A percentile compares a stretch with the other conserved stretches of the same genome.
These are phyloP conservation scores for Bovichtus variegatus DNA, from an alignment of 2,797 vertebrate genomes.

Conservation along the genomic window DNA sequence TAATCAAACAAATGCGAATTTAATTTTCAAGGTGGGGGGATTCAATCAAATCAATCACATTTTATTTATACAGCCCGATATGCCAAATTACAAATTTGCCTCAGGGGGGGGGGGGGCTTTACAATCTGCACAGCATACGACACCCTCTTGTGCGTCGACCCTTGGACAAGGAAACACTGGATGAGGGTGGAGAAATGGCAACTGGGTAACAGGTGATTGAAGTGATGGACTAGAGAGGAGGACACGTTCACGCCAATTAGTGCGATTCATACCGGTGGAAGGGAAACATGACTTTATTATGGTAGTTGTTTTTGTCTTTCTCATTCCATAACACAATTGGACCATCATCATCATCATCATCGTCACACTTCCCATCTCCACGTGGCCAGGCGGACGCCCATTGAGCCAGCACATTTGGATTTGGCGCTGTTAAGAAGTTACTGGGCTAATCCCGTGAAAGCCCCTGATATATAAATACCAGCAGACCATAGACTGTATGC, in stretches of 20 bases:
- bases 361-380: slow-evolving; percentile 39
- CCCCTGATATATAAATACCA: slow-evolving; percentile 80
- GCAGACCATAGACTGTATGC: slow-evolving; percentile 42
- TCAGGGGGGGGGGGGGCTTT: too few relatives aligned
- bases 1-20: slow-evolving; percentile 69
- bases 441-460: slow-evolving; percentile 78
- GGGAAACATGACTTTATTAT: neutral
- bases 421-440: slow-evolving; percentile 71
- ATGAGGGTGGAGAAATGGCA: slow-evolving; percentile 14
- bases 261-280: neutral
- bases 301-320: too few relatives aligned
- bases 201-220: slow-evolving; percentile 47
- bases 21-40: slow-evolving; percentile 33
- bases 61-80: too few relatives aligned
- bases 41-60: too few relatives aligned
- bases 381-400: slow-evolving; percentile 57
- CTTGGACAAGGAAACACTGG: too few relatives aligned
- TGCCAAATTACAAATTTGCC: too few relatives aligned
- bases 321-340: neutral
- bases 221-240: slow-evolving; percentile 9
- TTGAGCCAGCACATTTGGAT: slow-evolving; percentile 58
- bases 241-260: neutral
- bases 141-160: too few relatives aligned
- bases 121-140: too few relatives aligned
- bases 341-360: slow-evolving; percentile 14